phyloP scores from a whole-genome alignment of 2,113 vertebrate species.

The Sebastes fasciatus region DNA sequence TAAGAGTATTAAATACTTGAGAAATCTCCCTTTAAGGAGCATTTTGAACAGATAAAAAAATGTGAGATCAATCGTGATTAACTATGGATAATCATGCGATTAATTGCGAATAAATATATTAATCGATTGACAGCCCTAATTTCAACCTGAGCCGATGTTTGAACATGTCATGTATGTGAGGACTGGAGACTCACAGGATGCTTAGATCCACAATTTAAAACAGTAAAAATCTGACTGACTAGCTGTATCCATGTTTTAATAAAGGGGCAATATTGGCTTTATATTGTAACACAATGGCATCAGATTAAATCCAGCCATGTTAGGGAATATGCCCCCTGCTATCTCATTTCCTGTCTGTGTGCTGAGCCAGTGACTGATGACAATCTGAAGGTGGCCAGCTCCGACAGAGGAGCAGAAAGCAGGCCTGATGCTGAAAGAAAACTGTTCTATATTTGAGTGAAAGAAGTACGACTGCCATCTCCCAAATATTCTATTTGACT shows the following conservation, averaged over 20 bases:
- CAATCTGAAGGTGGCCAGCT: slow-evolving; percentile 2
- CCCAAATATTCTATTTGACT: background rate
- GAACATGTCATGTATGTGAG: background rate
- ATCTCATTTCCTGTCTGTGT: slow-evolving; percentile 1
- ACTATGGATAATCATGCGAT: too few species aligned
- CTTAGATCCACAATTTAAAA: too few species aligned
- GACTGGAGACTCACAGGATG: too few species aligned
- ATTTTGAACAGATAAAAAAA: too few species aligned
- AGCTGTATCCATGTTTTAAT: background rate
- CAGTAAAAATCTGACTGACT: too few species aligned
- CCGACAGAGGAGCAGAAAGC: background rate
- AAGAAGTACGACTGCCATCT: background rate
- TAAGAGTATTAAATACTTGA: too few species aligned
- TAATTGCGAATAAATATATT: too few species aligned
- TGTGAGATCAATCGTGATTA: too few species aligned
- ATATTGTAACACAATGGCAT: background rate
- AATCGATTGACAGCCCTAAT: too few species aligned
- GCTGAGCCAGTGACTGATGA: background rate
- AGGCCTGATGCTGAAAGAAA: background rate
- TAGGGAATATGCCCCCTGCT: background rate
- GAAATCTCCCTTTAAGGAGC: too few species aligned
- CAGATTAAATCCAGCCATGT: background rate
- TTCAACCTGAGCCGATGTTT: background rate
- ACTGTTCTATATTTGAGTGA: too few species aligned
- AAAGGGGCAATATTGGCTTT: background rate